Base-by-base conservation (phyloP, 2,797 vertebrate species). In the Pangasius krempfi region DNA sequence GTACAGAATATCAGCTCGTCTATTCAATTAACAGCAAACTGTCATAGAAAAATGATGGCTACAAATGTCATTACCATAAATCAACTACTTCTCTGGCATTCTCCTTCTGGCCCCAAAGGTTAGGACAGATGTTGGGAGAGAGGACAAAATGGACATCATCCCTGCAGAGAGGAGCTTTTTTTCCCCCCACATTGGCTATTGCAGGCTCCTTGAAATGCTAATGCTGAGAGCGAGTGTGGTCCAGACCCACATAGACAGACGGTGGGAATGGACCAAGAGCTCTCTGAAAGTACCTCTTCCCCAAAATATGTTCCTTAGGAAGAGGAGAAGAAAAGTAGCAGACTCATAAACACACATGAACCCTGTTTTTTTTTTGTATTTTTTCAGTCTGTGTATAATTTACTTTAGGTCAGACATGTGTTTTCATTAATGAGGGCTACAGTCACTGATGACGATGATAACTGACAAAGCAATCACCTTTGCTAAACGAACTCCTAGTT, bases 131-230 rank as follows among this genome's bases (percentile, higher is more conserved):
- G 98, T 98, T 97, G 96, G 94, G 93, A 96, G 96, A 96, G 96
- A 97, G 96, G 96, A 98, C 97, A 97, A 97, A 97, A 97, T 97
- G 96, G 96, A 97, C 96, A 96, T 95, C 96, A 86, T 96, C 97
- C 96, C 96, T 95, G 94, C 96, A 92, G 92, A 97, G 97, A 97
- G 95, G 95, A 96, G 96, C 97, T 97, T 97, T 98, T 96, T 97
- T 97, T 97, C 97, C 97, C 97, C 97, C 95, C 96, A 95, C 96
- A 95, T 93, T 95, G 93, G 91, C 96, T 97, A 96, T 96, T 96
- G 96, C 96, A 96, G 95, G 95, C 95, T 96, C 97, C 97, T 98
- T 98, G 98, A 98, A 98, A 98, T 98, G 98, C 97, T 97, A 99
- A 98, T 98, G 95, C 93, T 92, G 94, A 88, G 95, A 95, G 96